Evolutionary conservation across 2,888 invertebrate species (phyloP), one percentile per base, ranked within the genome.

Genomic region (Dorcus parallelipipedus): DNA sequence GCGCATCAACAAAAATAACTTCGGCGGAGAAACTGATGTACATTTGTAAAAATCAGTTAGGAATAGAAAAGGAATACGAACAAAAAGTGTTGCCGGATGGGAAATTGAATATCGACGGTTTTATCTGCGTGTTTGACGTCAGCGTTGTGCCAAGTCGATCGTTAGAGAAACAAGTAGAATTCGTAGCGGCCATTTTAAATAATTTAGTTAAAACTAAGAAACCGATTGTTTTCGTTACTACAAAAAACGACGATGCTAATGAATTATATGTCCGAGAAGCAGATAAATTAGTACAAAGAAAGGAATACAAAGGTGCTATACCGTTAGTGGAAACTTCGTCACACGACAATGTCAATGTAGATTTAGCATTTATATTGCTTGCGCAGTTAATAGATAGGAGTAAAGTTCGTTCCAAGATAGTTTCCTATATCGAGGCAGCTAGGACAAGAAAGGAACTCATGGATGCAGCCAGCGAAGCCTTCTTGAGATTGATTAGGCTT

Each of bases 21-120:
- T 97, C 97, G 2, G 96, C 97, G 0, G 98, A 98, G 79, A 99
- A 99, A 78, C 82, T 98, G 61, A 97, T 97, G 97, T 99, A 99
- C 75, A 97, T 98, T 71, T 97, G 97, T 82, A 97, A 97, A 82
- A 97, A 97, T 81, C 97, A 97, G 78, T 83, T 97, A 74, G 97
- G 97, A 58, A 93, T 97, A 72, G 97, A 98, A 80, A 95, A 95
- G 77, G 97, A 97, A 76, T 97, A 95, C 73, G 95, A 97, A 69
- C 97, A 97, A 78, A 89, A 91, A 76, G 85, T 94, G 62, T 82
- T 96, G 79, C 91, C 95, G 0, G 97, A 97, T 69, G 98, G 97
- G 1, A 91, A 93, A 76, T 82, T 97, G 59, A 86, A 85, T 66
- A 90, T 99, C 60, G 97, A 99, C 76, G 97, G 97, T 51, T 98